A percentile compares a stretch with the other conserved stretches of the same genome.
phyloP scores from a whole-genome alignment of 2,797 vertebrate species.

The Gymnothorax reevesii region DNA sequence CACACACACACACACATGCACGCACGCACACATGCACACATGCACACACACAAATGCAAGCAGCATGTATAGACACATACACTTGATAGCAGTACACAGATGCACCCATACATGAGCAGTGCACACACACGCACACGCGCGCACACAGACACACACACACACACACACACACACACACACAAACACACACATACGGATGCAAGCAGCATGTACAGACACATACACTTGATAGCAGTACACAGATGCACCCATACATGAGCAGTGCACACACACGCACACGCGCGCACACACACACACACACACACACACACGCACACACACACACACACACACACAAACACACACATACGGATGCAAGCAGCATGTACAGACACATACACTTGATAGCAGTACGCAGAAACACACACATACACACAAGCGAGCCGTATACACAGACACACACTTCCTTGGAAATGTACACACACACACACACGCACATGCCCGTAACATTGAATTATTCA shows the following conservation, averaged over 20 bases:
- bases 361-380: background rate
- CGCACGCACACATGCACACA: conserved; percentile 36
- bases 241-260: conserved; percentile 19
- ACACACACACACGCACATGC: background rate
- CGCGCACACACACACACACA: background rate
- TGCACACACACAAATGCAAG: conserved; percentile 13
- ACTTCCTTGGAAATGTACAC: background rate
- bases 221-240: conserved; percentile 11
- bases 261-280: background rate
- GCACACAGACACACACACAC: conserved; percentile 7
- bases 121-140: background rate
- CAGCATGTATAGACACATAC: background rate
- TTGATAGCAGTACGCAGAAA: background rate
- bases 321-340: conserved; percentile 26
- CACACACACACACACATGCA: conserved; percentile 34
- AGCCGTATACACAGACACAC: too few relatives aligned
- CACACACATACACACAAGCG: background rate
- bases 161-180: conserved; percentile 38
- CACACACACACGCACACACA: conserved; percentile 37
- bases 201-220: background rate
- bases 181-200: conserved; percentile 20
- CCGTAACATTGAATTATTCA: background rate
- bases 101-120: conserved; percentile 21
- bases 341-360: background rate
- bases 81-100: conserved; percentile 12